A percentile compares a stretch with the other conserved stretches of the same genome.
Conservation (phyloP, 2,113 vertebrate species). For the Ammodytes dubius region DNA sequence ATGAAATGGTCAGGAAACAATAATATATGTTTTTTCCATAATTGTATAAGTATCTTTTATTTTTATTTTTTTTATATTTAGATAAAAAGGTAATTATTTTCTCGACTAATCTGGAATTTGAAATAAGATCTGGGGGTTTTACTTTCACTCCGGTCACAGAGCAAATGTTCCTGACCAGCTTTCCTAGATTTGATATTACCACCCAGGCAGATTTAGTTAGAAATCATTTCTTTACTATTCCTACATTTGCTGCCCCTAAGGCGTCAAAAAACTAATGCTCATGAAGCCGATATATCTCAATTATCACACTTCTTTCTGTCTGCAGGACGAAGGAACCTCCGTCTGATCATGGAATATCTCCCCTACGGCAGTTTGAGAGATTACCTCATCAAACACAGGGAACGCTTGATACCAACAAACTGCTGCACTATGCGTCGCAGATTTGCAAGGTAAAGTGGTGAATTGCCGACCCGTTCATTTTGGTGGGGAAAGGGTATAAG, state of each 20-base stretch:
- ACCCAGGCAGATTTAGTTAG: constrained; percentile 8
- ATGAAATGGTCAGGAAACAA: background rate
- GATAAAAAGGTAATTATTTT: background rate
- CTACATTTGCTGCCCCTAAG: constrained; percentile 17
- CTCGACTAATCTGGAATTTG: background rate
- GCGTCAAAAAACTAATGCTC: background rate
- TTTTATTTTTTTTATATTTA: background rate
- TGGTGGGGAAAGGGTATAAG: background rate
- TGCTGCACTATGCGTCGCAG: constrained; percentile 93
- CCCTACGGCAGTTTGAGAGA: constrained; percentile 96
- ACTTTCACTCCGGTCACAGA: background rate
- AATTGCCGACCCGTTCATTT: no score
- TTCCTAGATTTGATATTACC: constrained; percentile 32
- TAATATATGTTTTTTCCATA: background rate
- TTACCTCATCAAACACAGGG: constrained; percentile 96
- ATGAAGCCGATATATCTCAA: constrained; percentile 45
- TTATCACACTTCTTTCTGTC: background rate
- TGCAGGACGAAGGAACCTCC: constrained; percentile 92
- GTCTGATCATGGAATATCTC: constrained; percentile 98
- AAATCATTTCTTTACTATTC: constrained; percentile 21
- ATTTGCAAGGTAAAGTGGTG: constrained; percentile 93
- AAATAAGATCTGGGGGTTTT: background rate
- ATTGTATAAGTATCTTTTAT: background rate
- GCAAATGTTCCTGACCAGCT: background rate
- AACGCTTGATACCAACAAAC: constrained; percentile 92